Evolutionary conservation across 2,888 invertebrate genomes (phyloP).

Genomic region (Euproctis similis): DNA sequence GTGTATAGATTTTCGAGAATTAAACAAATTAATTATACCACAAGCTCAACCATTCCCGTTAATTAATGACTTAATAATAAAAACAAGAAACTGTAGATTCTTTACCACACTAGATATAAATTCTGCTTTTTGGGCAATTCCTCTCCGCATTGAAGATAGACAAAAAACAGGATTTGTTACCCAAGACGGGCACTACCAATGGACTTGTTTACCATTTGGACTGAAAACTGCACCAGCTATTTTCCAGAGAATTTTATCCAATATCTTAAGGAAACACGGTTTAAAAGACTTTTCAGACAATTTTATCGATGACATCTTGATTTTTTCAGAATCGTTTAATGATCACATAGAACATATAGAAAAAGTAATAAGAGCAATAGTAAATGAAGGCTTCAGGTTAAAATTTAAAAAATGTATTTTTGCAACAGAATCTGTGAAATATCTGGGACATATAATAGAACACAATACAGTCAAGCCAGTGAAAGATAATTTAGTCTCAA

Average conservation of each 20-base stretch:
- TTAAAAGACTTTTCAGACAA: slow-evolving; percentile 1
- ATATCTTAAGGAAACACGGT: slow-evolving; percentile 10
- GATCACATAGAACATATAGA: slow-evolving; percentile 4
- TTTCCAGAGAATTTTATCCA: slow-evolving; percentile 33
- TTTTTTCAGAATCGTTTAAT: no score
- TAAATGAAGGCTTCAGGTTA: no score
- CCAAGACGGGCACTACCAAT: no score
- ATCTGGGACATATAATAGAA: slow-evolving; percentile 15
- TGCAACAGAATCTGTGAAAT: no score
- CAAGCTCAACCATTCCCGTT: slow-evolving; percentile 24
- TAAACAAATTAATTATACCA: slow-evolving; percentile 23
- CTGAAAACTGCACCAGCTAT: slow-evolving; percentile 37
- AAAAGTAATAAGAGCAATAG: neutral
- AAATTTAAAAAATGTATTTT: no score
- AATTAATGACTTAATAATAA: slow-evolving; percentile 36
- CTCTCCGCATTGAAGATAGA: slow-evolving; percentile 30
- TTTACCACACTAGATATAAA: neutral
- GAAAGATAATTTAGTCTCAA: slow-evolving; percentile 9
- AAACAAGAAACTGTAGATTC: no score
- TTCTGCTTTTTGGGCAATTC: slow-evolving; percentile 32
- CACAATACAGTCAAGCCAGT: slow-evolving; percentile 11
- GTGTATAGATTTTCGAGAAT: no score
- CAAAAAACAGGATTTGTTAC: no score
- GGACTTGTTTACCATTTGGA: no score
- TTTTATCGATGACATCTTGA: slow-evolving; percentile 4